Conservation (phyloP, 2,797 vertebrate species). For the Chrysocyon brachyurus region DNA sequence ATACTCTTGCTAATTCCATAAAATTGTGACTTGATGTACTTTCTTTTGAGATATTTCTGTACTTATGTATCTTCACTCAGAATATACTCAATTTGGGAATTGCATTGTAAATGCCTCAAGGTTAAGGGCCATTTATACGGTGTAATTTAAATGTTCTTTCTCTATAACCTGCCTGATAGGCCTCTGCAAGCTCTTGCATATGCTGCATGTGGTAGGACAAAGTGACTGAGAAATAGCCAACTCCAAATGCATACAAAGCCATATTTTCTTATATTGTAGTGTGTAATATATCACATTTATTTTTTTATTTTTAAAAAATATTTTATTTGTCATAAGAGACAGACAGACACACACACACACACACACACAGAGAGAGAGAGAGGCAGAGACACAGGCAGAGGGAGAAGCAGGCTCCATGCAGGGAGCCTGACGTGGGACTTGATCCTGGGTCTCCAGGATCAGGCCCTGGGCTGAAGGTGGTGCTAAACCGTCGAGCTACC, state of each 20-base stretch:
- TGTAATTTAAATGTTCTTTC: background rate
- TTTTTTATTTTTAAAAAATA: too few relatives aligned
- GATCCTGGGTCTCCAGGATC: too few relatives aligned
- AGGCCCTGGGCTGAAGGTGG: too few relatives aligned
- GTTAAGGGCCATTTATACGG: background rate
- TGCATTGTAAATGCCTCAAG: background rate
- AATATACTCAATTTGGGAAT: background rate
- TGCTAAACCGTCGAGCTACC: too few relatives aligned
- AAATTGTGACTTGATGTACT: background rate
- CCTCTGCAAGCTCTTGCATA: background rate
- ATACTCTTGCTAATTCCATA: background rate
- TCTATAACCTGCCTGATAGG: background rate
- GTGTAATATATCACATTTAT: background rate
- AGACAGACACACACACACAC: too few relatives aligned
- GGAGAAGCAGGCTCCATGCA: too few relatives aligned
- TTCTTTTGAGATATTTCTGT: background rate
- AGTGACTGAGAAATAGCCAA: background rate
- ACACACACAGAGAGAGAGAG: too few relatives aligned
- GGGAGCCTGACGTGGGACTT: too few relatives aligned
- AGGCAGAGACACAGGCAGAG: too few relatives aligned
- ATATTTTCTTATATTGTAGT: background rate
- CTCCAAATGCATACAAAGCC: background rate
- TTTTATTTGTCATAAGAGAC: too few relatives aligned
- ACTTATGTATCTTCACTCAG: background rate
- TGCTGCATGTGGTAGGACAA: background rate